phyloP scores from a whole-genome alignment of 2,113 vertebrate species.

The Heterochromis multidens region DNA sequence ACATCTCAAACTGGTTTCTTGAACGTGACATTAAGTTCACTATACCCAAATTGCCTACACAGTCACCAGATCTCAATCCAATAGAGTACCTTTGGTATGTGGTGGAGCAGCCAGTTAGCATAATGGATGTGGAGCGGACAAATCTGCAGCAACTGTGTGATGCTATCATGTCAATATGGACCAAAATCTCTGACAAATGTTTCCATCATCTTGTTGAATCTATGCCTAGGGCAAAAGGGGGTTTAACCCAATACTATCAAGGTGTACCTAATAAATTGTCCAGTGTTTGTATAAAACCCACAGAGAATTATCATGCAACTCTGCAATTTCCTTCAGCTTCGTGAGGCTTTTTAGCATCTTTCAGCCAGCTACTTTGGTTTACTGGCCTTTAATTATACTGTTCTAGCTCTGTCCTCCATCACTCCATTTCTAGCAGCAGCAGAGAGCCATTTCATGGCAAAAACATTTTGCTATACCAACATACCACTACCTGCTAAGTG shows the following conservation, averaged over 20 bases:
- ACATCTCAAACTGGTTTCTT: neutral
- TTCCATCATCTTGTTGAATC: neutral
- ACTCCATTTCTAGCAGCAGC: neutral
- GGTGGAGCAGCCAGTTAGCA: neutral
- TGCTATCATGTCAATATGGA: neutral
- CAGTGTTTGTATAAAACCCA: neutral
- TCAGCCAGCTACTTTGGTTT: neutral
- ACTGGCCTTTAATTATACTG: neutral
- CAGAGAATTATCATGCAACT: neutral
- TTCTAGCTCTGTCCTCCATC: neutral
- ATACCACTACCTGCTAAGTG: neutral
- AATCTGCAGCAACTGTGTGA: neutral
- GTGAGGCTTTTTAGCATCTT: neutral
- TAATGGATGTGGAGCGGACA: neutral
- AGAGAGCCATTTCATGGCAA: neutral
- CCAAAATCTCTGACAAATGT: neutral
- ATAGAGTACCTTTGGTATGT: neutral
- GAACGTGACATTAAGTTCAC: neutral
- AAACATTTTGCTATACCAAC: neutral
- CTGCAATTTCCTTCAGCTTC: neutral
- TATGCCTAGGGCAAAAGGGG: neutral
- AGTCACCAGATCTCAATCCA: rapidly evolving
- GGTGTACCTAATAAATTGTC: neutral
- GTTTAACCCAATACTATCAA: neutral
- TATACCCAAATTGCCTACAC: neutral